Percentiles rank a stretch among this genome's conserved stretches.
These are phyloP conservation scores for Cryptophagus acutangulus DNA, from an alignment of 2,888 invertebrate genomes.

Conservation along the genomic window DNA sequence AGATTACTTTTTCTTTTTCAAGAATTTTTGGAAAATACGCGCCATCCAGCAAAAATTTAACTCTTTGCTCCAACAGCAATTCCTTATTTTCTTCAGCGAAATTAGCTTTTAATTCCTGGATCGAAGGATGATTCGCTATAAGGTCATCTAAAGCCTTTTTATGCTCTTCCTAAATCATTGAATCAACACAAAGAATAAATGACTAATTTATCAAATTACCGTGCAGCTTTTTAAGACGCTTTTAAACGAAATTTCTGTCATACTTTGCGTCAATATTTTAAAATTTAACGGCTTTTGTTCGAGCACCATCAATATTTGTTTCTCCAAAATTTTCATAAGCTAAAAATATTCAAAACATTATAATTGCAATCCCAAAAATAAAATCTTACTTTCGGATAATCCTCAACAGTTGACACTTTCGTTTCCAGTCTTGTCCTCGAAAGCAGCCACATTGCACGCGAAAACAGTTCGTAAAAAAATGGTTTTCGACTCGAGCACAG, in stretches of 20 bases:
- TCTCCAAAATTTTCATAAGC: slow-evolving; percentile 40
- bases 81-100: slow-evolving; percentile 31
- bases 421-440: slow-evolving; percentile 44
- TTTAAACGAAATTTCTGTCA: slow-evolving; percentile 37
- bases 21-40: slow-evolving; percentile 38
- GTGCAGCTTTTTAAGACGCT: slow-evolving; percentile 39
- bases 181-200: slow-evolving; percentile 17
- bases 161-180: slow-evolving; percentile 39
- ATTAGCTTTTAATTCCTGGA: slow-evolving; percentile 34
- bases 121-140: slow-evolving; percentile 33
- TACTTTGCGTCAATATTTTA: slow-evolving; percentile 34
- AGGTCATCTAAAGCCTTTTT: slow-evolving; percentile 34
- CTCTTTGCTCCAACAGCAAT: slow-evolving; percentile 35
- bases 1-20: slow-evolving; percentile 34
- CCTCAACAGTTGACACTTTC: slow-evolving; percentile 41
- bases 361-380: not conserved
- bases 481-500: slow-evolving; percentile 34
- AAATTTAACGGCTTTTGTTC: slow-evolving; percentile 38
- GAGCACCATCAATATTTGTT: slow-evolving; percentile 40
- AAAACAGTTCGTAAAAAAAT: slow-evolving; percentile 43
- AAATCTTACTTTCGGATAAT: slow-evolving; percentile 40
- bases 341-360: slow-evolving; percentile 18
- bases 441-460: slow-evolving; percentile 42
- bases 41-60: slow-evolving; percentile 35
- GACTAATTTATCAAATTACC: slow-evolving; percentile 27